Evolutionary conservation across 2,113 vertebrate genomes (phyloP).

Genomic region (Rhombomys opimus): DNA sequence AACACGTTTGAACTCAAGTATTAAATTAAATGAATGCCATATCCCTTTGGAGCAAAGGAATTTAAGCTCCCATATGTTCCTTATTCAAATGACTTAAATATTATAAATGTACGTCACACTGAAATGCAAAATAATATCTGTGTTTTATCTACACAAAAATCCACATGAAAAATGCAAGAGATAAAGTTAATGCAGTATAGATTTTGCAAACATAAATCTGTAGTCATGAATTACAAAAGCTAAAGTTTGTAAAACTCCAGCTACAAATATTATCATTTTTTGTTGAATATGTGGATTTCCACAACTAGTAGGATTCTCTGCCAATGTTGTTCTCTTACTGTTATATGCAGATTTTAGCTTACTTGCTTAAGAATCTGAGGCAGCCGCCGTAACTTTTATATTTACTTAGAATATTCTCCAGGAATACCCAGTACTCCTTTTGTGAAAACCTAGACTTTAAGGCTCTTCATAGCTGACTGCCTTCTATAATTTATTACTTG

Average conservation of each 20-base stretch:
- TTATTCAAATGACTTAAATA: constrained; percentile 73
- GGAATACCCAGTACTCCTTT: not conserved
- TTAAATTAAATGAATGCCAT: constrained; percentile 73
- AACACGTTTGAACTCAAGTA: constrained; percentile 76
- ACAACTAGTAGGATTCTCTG: constrained; percentile 28
- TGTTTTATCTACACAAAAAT: constrained; percentile 65
- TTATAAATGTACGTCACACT: constrained; percentile 62
- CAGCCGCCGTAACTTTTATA: not conserved
- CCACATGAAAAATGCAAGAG: constrained; percentile 76
- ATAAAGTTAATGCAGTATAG: constrained; percentile 50
- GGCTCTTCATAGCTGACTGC: not conserved
- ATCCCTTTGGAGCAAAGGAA: constrained; percentile 65
- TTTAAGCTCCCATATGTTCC: constrained; percentile 65
- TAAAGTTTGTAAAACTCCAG: constrained; percentile 65
- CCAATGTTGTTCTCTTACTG: constrained; percentile 56
- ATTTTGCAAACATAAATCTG: constrained; percentile 57
- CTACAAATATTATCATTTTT: constrained; percentile 63
- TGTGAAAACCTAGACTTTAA: not conserved
- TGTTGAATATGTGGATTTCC: not conserved
- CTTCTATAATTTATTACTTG: not conserved
- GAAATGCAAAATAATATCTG: constrained; percentile 72
- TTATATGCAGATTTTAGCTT: constrained; percentile 33
- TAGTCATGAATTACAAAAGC: constrained; percentile 64
- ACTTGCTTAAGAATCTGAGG: not conserved
- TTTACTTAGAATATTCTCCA: constrained; percentile 28